A percentile compares a stretch with the other conserved stretches of the same genome.
phyloP scores from a whole-genome alignment of 2,113 vertebrate genomes.

The Salminus brasiliensis region DNA sequence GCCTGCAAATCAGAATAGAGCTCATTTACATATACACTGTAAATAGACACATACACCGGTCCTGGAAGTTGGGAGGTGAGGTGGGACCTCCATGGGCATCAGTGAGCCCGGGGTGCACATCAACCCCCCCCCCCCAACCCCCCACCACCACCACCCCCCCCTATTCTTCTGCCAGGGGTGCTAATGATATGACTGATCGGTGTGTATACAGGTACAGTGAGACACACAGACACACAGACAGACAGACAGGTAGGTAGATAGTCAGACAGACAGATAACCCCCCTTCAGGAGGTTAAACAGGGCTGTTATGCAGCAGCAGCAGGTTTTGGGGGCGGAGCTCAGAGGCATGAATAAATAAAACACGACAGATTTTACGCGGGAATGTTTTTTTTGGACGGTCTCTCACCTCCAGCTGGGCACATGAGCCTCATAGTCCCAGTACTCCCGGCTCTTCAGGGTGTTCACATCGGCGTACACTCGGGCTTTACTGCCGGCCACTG shows the following conservation, averaged over 20 bases:
- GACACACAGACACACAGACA: background rate
- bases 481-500: slow-evolving; percentile 91
- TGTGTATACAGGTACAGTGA: no score
- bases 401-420: slow-evolving; percentile 96
- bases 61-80: no score
- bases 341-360: background rate
- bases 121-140: no score
- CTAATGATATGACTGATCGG: no score
- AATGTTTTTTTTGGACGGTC: background rate
- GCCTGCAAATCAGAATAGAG: no score
- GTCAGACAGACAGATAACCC: background rate
- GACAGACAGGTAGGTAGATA: background rate
- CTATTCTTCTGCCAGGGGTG: no score
- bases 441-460: slow-evolving; percentile 94
- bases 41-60: no score
- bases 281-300: background rate
- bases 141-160: no score
- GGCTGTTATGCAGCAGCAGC: background rate
- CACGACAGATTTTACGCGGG: background rate
- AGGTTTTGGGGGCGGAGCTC: background rate
- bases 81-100: no score
- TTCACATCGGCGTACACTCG: slow-evolving; percentile 96
- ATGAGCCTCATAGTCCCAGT: slow-evolving; percentile 97
- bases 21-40: no score
- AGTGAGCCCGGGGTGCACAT: no score